Evolutionary conservation across 2,113 vertebrate species (phyloP).

Genomic region (Cepphus grylle): DNA sequence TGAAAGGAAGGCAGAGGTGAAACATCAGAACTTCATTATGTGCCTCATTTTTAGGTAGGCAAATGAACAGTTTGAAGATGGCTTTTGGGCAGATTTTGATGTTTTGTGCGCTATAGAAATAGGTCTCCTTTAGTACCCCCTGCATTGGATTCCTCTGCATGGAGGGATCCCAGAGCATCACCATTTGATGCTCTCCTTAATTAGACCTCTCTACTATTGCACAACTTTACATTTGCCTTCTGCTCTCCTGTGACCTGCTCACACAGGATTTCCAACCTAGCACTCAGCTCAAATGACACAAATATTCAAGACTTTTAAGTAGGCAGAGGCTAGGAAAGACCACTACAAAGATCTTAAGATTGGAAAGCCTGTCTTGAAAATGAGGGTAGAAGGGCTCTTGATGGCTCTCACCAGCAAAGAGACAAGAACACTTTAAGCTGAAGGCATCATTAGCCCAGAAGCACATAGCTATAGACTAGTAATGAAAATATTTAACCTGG

Average conservation of each 20-base stretch:
- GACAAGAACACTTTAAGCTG: background rate
- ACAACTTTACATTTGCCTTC: background rate
- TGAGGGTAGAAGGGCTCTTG: background rate
- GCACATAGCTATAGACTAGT: background rate
- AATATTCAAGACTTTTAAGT: background rate
- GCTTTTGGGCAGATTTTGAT: background rate
- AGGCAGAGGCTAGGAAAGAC: background rate
- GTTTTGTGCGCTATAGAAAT: background rate
- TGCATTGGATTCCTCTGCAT: fast-evolving
- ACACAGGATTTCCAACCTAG: background rate
- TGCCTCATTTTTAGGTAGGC: background rate
- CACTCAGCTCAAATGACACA: background rate
- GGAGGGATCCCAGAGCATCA: background rate
- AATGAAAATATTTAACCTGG: slow-evolving; percentile 14
- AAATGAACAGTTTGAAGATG: background rate
- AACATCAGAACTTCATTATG: background rate
- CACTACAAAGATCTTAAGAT: fast-evolving
- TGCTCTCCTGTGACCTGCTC: background rate
- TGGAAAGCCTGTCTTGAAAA: background rate
- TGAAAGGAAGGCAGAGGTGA: background rate
- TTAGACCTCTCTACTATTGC: background rate
- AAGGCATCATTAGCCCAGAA: background rate
- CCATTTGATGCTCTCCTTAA: background rate
- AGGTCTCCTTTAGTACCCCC: background rate
- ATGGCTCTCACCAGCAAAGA: background rate